Conservation (phyloP, 1,140 invertebrate genomes). For the Planococcus citri region DNA sequence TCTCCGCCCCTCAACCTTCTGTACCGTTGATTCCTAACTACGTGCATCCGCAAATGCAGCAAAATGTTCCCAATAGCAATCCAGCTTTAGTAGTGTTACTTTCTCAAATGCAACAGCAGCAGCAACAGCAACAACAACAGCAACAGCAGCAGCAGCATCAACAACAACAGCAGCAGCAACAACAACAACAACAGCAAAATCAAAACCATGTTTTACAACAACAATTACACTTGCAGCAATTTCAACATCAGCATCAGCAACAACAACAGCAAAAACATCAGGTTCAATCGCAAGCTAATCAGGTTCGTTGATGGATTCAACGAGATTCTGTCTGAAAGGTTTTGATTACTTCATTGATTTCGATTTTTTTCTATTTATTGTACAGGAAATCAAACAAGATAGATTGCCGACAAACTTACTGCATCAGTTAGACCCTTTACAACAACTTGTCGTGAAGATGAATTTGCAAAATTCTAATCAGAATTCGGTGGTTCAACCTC, state of each 20-base stretch:
- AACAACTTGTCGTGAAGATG: slow-evolving; percentile 41
- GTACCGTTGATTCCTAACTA: slow-evolving; percentile 22
- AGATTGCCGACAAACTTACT: slow-evolving; percentile 23
- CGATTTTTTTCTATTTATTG: slow-evolving; percentile 24
- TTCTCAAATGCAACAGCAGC: slow-evolving; percentile 29
- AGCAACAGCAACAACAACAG: slow-evolving; percentile 21
- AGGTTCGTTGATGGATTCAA: too few species aligned
- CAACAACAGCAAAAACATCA: too few species aligned
- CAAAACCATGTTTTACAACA: slow-evolving; percentile 23
- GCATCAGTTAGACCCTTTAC: slow-evolving; percentile 38
- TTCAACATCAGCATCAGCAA: background rate
- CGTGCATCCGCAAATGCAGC: slow-evolving; percentile 17
- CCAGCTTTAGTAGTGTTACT: slow-evolving; percentile 27
- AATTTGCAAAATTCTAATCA: background rate
- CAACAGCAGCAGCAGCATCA: background rate
- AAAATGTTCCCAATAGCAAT: slow-evolving; percentile 24
- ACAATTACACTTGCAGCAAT: background rate
- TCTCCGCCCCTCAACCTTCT: slow-evolving; percentile 29
- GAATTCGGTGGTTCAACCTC: too few species aligned
- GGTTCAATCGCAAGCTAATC: background rate
- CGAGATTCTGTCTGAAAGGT: too few species aligned
- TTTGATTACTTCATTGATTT: slow-evolving; percentile 17
- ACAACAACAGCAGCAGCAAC: slow-evolving; percentile 20
- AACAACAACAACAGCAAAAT: slow-evolving; percentile 20
- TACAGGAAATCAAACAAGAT: slow-evolving; percentile 31